Evolutionary conservation across 2,888 invertebrate genomes (phyloP).

Genomic region (Zelleria hepariella): DNA sequence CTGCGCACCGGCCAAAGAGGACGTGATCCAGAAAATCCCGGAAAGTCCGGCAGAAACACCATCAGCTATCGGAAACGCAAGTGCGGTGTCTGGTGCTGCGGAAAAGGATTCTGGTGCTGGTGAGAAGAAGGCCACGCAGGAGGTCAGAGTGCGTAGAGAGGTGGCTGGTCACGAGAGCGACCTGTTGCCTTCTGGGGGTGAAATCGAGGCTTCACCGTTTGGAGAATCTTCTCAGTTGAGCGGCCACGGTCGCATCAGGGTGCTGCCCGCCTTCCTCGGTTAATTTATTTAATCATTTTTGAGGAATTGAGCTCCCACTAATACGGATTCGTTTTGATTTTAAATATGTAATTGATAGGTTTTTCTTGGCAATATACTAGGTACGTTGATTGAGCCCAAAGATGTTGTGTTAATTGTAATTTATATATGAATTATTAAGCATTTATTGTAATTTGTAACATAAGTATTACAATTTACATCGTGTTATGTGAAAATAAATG

Average conservation of each 20-base stretch:
- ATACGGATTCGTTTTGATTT: not conserved
- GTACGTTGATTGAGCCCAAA: not conserved
- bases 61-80: conserved; percentile 57
- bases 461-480: no score
- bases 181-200: conserved; percentile 42
- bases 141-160: conserved; percentile 38
- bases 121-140: conserved; percentile 22
- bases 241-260: conserved; percentile 52
- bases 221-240: conserved; percentile 39
- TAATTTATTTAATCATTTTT: conserved; percentile 19
- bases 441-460: no score
- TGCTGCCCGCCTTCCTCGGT: conserved; percentile 58
- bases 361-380: not conserved
- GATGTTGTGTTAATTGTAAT: not conserved
- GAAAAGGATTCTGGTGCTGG: conserved; percentile 47
- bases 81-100: conserved; percentile 59
- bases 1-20: conserved; percentile 45
- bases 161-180: conserved; percentile 50
- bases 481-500: not conserved
- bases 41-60: conserved; percentile 50
- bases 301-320: not conserved
- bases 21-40: conserved; percentile 58
- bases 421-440: not conserved
- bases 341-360: not conserved
- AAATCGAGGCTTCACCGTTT: conserved; percentile 48